Conservation (phyloP, 2,113 vertebrate species). For the Etheostoma spectabile region DNA sequence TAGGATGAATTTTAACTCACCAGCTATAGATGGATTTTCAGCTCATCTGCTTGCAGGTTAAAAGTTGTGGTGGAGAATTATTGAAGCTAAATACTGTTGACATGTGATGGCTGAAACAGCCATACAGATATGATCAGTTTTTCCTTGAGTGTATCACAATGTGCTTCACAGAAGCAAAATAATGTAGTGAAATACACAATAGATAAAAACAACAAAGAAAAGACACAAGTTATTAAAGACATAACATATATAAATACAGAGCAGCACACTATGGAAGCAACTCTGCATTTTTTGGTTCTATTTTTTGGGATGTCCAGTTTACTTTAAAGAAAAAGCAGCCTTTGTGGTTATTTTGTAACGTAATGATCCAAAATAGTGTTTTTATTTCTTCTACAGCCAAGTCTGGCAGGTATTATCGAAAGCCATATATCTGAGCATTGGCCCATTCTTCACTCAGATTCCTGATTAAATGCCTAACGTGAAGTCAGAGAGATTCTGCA, state of each 20-base stretch:
- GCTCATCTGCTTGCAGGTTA: not conserved
- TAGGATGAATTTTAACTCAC: not conserved
- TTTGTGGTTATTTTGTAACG: not conserved
- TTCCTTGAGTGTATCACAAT: not conserved
- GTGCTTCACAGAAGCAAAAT: not conserved
- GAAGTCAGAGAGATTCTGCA: conserved; percentile 5
- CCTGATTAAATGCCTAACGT: not conserved
- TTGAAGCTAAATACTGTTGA: not conserved
- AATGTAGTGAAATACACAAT: not conserved
- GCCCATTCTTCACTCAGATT: not conserved
- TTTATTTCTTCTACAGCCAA: conserved; percentile 8
- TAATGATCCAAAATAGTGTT: conserved; percentile 1
- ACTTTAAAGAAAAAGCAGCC: not conserved
- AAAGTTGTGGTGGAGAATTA: not conserved
- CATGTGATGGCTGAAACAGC: not conserved
- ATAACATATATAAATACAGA: not conserved
- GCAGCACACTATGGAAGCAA: not conserved
- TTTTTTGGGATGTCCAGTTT: not conserved
- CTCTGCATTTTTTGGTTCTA: too few relatives aligned
- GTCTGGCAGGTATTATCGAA: not conserved
- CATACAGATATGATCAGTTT: not conserved
- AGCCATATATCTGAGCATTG: not conserved
- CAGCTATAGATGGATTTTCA: conserved; percentile 6
- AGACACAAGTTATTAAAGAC: not conserved
- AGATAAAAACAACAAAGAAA: not conserved